phyloP scores from a whole-genome alignment of 2,888 invertebrate genomes.

The Lissocephala sabroskyi region DNA sequence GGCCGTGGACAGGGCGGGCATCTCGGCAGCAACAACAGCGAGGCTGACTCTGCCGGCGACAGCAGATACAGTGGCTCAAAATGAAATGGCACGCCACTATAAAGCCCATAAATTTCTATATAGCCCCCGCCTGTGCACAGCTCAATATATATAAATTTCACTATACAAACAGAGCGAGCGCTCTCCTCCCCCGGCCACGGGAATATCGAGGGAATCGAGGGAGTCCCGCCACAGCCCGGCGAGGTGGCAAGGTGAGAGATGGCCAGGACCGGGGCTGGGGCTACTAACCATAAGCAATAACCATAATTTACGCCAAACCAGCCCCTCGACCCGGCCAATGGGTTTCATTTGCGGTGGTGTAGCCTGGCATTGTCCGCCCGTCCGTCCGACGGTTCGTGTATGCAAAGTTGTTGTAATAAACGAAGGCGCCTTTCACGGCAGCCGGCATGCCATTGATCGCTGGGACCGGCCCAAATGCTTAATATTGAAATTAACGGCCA shows the following conservation, averaged over 20 bases:
- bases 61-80: slow-evolving; percentile 21
- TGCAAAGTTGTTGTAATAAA: too few relatives aligned
- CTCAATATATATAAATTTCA: slow-evolving; percentile 55
- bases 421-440: too few relatives aligned
- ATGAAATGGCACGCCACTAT: slow-evolving; percentile 59
- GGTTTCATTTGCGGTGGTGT: neutral
- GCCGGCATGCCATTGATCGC: too few relatives aligned
- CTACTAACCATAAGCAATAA: slow-evolving; percentile 66
- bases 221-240: too few relatives aligned
- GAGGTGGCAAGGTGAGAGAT: slow-evolving; percentile 19
- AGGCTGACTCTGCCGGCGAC: slow-evolving; percentile 8
- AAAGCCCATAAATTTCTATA: slow-evolving; percentile 64
- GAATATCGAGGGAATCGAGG: too few relatives aligned
- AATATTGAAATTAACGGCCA: too few relatives aligned
- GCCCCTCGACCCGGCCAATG: too few relatives aligned
- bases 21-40: slow-evolving; percentile 5
- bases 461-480: too few relatives aligned
- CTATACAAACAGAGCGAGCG: slow-evolving; percentile 33
- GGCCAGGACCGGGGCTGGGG: slow-evolving; percentile 35
- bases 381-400: too few relatives aligned
- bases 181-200: too few relatives aligned
- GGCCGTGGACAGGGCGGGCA: neutral
- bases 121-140: slow-evolving; percentile 54
- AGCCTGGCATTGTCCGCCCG: too few relatives aligned
- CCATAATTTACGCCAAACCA: slow-evolving; percentile 63